Evolutionary conservation across 2,113 vertebrate species (phyloP), one percentile per base, ranked within the genome.

Genomic region (Anseranas semipalmata): DNA sequence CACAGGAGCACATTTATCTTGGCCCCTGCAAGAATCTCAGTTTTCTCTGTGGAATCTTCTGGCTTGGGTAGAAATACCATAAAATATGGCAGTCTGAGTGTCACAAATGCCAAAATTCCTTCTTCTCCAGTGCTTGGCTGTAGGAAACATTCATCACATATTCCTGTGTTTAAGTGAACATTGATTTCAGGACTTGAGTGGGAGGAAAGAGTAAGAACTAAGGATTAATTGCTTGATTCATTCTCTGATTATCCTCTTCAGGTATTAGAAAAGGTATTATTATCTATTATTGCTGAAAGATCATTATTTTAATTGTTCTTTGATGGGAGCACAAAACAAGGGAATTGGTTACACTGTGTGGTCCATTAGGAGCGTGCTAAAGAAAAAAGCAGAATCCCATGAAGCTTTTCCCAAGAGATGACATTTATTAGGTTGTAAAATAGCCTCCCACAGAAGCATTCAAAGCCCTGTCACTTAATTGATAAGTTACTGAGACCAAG

Each of bases 351-450:
- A 55, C 37, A 93, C 65, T 63, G 12, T 65, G 73, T 56, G 32
- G 52, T 43, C 63, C 63, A 66, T 73, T 71, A 88, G 58, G 20
- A 68, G 50, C 22, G 14, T 53, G 41, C 68, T 85, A 66, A 93
- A 85, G 70, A 27, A 58, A 85, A 93, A 89, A 74, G 58, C 15
- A 93, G 41, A 73, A 83, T 85, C 39, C 43, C 8, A 41, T 25
- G 25, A 79, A 89, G 28, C 43, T 56, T 41, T 90, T 87, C 59
- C 25, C 17, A 55, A 77, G 37, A 85, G 19, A 78, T 62, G 87
- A 79, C 58, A 18, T 94, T 85, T 94, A 93, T 86, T 88, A 80
- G 37, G 55, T 73, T 85, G 53, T 87, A 85, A 96, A 97, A 85
- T 24, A 91, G 16, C 28, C 10, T 96, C 50, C 71, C 81, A 79